phyloP scores from a whole-genome alignment of 2,888 invertebrate genomes.

The Dinocampus coccinellae region DNA sequence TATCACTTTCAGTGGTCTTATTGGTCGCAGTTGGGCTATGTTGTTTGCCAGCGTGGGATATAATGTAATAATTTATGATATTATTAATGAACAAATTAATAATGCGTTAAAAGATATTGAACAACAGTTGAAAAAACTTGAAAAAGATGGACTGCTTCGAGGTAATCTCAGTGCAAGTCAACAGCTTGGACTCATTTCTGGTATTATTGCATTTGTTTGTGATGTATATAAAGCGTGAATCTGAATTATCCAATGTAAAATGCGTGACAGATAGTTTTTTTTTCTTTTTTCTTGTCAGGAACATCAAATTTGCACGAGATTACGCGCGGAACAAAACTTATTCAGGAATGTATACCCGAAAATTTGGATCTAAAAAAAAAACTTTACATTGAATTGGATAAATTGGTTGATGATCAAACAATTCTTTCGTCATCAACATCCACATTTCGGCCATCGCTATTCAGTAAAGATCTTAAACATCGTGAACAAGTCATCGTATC shows the following conservation, averaged over 20 bases:
- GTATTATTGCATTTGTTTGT: too few relatives aligned
- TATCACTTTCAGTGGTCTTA: slow-evolving; percentile 85
- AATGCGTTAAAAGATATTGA: slow-evolving; percentile 82
- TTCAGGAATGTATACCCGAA: slow-evolving; percentile 97
- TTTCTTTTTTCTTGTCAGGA: slow-evolving; percentile 68
- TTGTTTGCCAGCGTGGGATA: slow-evolving; percentile 94
- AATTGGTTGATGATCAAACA: slow-evolving; percentile 79
- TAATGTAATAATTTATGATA: slow-evolving; percentile 88
- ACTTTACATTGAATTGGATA: slow-evolving; percentile 84
- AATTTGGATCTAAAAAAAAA: slow-evolving; percentile 85
- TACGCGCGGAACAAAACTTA: slow-evolving; percentile 81
- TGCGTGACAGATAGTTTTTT: not conserved
- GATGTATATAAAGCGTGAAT: too few relatives aligned
- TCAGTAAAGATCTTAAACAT: slow-evolving; percentile 85
- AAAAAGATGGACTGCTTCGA: slow-evolving; percentile 80
- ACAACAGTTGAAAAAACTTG: slow-evolving; percentile 79
- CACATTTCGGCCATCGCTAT: slow-evolving; percentile 89
- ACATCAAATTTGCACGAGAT: slow-evolving; percentile 78
- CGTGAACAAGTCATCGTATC: slow-evolving; percentile 81
- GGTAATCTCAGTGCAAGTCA: slow-evolving; percentile 81
- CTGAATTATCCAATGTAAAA: too few relatives aligned
- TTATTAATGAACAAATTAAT: slow-evolving; percentile 80
- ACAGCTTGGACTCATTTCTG: slow-evolving; percentile 84
- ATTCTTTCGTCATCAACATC: slow-evolving; percentile 95
- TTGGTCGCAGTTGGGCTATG: slow-evolving; percentile 98